Conservation (phyloP, 2,797 vertebrate species). For the Columba guinea region DNA sequence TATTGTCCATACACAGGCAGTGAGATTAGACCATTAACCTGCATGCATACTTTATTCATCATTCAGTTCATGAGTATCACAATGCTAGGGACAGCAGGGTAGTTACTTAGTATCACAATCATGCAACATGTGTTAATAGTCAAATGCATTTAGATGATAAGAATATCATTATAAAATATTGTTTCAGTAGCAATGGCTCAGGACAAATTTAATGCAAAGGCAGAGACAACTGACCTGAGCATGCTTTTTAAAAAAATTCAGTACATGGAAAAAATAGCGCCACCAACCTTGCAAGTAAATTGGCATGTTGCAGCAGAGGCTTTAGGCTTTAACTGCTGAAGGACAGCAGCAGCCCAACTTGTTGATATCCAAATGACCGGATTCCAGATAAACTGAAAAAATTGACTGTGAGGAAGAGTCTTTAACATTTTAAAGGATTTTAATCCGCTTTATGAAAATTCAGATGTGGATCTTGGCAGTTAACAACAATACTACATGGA, state of each 20-base stretch:
- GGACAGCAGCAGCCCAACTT: conserved; percentile 81
- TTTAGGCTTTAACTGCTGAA: conserved; percentile 82
- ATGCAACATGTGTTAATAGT: conserved; percentile 78
- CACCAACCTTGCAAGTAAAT: conserved; percentile 96
- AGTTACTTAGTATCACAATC: conserved; percentile 67
- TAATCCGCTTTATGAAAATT: conserved; percentile 45
- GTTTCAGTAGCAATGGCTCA: conserved; percentile 86
- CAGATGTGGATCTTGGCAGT: conserved; percentile 34
- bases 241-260: conserved; percentile 82
- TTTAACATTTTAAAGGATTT: conserved; percentile 75
- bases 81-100: conserved; percentile 34
- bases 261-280: conserved; percentile 88
- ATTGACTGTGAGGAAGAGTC: conserved; percentile 78
- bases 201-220: conserved; percentile 97
- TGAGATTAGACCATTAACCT: conserved; percentile 81
- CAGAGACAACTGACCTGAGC: conserved; percentile 93
- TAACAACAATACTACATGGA: neutral
- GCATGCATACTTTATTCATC: conserved; percentile 70
- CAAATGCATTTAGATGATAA: conserved; percentile 69
- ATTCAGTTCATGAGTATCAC: conserved; percentile 44
- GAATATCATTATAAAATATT: conserved; percentile 99
- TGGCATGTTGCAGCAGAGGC: conserved; percentile 83
- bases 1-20: conserved; percentile 83
- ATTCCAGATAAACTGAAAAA: conserved; percentile 84
- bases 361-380: conserved; percentile 87